Evolutionary conservation across 2,797 vertebrate species (phyloP).

Genomic region (Ctenopoma kingsleyae): DNA sequence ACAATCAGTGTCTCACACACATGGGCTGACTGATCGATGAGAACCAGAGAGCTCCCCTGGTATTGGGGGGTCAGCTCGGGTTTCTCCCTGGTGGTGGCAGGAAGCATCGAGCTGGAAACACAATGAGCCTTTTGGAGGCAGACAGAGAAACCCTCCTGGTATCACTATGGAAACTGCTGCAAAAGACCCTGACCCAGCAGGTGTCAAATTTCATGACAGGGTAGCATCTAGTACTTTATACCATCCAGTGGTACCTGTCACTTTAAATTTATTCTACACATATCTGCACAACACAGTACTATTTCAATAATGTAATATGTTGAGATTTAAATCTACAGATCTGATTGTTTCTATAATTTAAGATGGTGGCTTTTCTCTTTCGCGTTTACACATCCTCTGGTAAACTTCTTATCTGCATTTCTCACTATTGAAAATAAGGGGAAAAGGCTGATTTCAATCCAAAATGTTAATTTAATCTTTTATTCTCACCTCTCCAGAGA

Average conservation of each 20-base stretch:
- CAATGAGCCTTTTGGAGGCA: constrained; percentile 52
- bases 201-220: constrained; percentile 53
- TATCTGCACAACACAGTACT: neutral
- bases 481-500: constrained; percentile 90
- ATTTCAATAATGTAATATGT: neutral
- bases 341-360: neutral
- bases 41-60: constrained; percentile 54
- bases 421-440: too few relatives aligned
- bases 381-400: too few relatives aligned
- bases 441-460: too few relatives aligned
- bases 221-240: neutral
- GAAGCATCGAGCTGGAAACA: constrained; percentile 50
- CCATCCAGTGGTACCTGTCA: neutral
- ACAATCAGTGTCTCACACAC: neutral
- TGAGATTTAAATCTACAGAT: neutral
- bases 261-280: neutral
- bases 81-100: constrained; percentile 56
- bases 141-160: constrained; percentile 37
- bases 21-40: constrained; percentile 29
- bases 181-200: constrained; percentile 1
- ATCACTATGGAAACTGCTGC: constrained; percentile 64
- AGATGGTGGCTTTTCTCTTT: too few relatives aligned
- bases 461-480: neutral
- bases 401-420: too few relatives aligned
- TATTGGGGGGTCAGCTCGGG: constrained; percentile 35